A percentile compares a stretch with the other conserved stretches of the same genome.
Evolutionary conservation across 2,888 invertebrate species (phyloP).

Genomic region (Drosophila mayaguana): DNA sequence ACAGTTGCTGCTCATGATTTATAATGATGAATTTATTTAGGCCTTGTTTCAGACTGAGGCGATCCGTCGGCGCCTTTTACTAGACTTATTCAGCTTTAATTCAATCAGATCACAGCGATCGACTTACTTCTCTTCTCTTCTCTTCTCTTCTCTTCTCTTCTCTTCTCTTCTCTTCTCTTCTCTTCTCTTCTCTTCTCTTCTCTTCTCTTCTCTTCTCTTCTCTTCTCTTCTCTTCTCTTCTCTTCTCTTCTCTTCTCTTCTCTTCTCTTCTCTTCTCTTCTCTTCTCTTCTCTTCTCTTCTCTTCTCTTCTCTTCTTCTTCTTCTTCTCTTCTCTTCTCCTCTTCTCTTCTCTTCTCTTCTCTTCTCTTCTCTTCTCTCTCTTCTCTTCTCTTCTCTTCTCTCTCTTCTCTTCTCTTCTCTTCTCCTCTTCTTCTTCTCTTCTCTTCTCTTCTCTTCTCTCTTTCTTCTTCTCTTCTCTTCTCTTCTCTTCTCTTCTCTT

Average conservation of each 20-base stretch:
- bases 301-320: background rate
- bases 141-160: background rate
- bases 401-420: background rate
- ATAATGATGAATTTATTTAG: conserved; percentile 84
- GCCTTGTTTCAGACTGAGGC: conserved; percentile 57
- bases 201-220: background rate
- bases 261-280: background rate
- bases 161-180: background rate
- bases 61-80: conserved; percentile 72
- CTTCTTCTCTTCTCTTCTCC: background rate
- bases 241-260: background rate
- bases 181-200: background rate
- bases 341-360: background rate
- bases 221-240: background rate
- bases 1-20: conserved; percentile 80
- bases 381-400: background rate
- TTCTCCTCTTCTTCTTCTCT: no score
- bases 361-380: background rate
- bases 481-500: background rate
- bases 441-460: background rate
- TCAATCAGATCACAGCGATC: conserved; percentile 42
- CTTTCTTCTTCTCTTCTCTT: background rate
- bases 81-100: conserved; percentile 69
- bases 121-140: conserved; percentile 15
- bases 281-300: background rate